Percentiles rank a stretch among this genome's conserved stretches.
These are phyloP conservation scores for Standfussiana lucernea DNA, from an alignment of 2,888 invertebrate species.

Conservation along the genomic window DNA sequence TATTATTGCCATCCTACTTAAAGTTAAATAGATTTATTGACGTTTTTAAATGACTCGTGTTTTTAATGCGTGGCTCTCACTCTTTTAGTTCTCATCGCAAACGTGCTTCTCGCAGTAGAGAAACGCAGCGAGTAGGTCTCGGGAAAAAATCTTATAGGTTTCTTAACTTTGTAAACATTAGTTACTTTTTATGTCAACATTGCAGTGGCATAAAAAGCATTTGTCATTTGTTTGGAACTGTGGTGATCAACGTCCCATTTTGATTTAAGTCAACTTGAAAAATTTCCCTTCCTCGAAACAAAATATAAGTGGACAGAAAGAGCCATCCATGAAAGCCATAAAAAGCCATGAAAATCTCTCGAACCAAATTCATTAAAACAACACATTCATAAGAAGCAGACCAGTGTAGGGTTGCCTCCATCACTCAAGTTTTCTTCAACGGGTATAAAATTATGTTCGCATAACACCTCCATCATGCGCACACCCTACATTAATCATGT, in stretches of 20 bases:
- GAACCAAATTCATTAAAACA: constrained; percentile 65
- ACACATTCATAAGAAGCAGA: constrained; percentile 61
- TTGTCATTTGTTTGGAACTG: background rate
- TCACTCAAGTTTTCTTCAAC: constrained; percentile 79
- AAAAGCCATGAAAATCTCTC: constrained; percentile 5
- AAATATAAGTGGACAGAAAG: background rate
- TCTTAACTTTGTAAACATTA: background rate
- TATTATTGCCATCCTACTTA: background rate
- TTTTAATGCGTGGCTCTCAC: background rate
- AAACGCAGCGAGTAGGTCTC: background rate
- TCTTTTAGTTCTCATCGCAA: background rate
- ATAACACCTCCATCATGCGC: constrained; percentile 79
- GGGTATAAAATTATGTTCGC: constrained; percentile 80
- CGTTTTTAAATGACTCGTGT: background rate
- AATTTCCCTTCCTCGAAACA: background rate
- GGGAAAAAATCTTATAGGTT: background rate
- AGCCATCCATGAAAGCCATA: background rate
- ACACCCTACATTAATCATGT: constrained; percentile 79
- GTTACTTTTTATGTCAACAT: background rate
- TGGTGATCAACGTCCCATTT: background rate
- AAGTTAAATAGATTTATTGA: background rate
- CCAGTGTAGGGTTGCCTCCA: constrained; percentile 70
- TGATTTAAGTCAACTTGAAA: background rate
- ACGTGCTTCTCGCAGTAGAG: no score
- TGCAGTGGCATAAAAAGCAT: background rate